A percentile compares a stretch with the other conserved stretches of the same genome.
phyloP scores from a whole-genome alignment of 1,140 invertebrate genomes.

The Brachionus rubens region DNA sequence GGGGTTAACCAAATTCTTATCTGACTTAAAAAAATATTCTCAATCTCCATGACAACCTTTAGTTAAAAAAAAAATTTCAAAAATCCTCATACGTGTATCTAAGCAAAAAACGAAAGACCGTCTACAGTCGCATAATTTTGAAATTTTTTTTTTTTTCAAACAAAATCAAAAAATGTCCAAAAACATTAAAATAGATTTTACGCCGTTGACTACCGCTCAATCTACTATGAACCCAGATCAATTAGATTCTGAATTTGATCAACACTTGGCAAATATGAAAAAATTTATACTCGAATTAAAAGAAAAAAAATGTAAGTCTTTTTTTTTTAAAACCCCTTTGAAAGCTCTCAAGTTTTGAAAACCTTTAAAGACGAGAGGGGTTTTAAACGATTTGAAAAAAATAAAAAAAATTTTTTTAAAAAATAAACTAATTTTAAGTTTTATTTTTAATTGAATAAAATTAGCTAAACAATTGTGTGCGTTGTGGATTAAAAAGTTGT shows the following conservation, averaged over 20 bases:
- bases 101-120: conserved; percentile 1
- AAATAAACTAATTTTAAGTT: conserved; percentile 17
- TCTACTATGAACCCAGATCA: background rate
- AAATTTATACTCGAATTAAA: conserved; percentile 57
- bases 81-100: background rate
- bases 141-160: no score
- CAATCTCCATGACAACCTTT: background rate
- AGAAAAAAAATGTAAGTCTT: conserved; percentile 54
- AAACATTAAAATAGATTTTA: conserved; percentile 14
- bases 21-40: conserved; percentile 14
- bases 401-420: no score
- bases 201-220: background rate
- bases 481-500: conserved; percentile 60
- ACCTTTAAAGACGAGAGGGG: no score
- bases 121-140: conserved; percentile 26
- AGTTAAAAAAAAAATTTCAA: conserved; percentile 1
- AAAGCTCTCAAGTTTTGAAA: no score
- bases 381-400: no score
- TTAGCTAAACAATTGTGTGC: conserved; percentile 59
- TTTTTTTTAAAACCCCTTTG: background rate
- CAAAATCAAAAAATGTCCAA: conserved; percentile 27
- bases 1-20: no score
- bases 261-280: conserved; percentile 58
- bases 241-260: conserved; percentile 58
- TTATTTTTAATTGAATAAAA: conserved; percentile 12